Evolutionary conservation across 2,888 invertebrate genomes (phyloP), one percentile per base, ranked within the genome.

Genomic region (Spisula subtruncata): DNA sequence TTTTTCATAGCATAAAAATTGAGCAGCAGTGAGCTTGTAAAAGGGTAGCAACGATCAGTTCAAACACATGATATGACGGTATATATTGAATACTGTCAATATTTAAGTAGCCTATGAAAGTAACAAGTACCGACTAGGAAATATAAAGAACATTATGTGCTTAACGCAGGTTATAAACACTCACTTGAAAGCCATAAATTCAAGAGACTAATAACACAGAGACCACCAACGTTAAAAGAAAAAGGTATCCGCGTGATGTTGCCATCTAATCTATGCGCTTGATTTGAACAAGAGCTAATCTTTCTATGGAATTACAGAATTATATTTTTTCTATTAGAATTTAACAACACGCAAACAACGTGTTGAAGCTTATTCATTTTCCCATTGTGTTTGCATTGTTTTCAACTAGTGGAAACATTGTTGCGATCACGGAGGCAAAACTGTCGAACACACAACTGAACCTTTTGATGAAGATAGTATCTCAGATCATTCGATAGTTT

Each of bases 171-270:
- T 60, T 32, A 86, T 89, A 89, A 86, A 89, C 85, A 86, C 54
- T 79, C 86, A 89, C 86, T 86, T 86, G 79, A 80, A 79, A 60
- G 46, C 83, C 60, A 86, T 89, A 89, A 89, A 86, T 41, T 89
- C 25, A 89, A 89, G 89, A 82, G 85, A 86, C 29, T 82, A 75
- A 75, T 82, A 46, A 82, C 51, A 81, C 18, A 71, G 6, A 60
- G 87, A 87, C 87, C 87, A 87, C 87, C 87, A 83, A 83, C 87
- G 80, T 25, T n/a, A 83, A 48, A 35, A 54, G 25, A 71, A 83
- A 35, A 81, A 20, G 66, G 60, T 66, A n/a, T 66, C 25, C 60
- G 60, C n/a, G 25, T 66, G 25, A 66, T 25, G 25, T 25, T 66
- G 25, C 60, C 25, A 66, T 66, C 60, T 66, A n/a, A 66, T 66